phyloP scores from a whole-genome alignment of 2,113 vertebrate species.

The Carassius gibelio region DNA sequence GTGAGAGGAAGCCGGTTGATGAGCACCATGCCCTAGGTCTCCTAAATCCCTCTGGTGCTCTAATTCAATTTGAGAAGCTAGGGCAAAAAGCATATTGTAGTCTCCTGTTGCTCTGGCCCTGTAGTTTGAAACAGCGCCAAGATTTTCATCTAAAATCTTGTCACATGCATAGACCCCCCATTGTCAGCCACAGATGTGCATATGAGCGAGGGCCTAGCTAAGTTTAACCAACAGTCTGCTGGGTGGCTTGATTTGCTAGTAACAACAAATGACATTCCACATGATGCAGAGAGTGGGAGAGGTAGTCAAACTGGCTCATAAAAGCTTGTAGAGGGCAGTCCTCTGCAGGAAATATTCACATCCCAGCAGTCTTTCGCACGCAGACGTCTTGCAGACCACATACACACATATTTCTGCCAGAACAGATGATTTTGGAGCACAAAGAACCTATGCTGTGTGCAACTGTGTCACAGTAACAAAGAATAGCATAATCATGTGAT shows the following conservation, averaged over 20 bases:
- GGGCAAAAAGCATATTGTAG: not conserved
- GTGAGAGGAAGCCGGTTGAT: not conserved
- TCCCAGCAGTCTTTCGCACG: not conserved
- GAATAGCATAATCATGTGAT: not conserved
- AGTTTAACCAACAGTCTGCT: not conserved
- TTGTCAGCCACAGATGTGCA: not conserved
- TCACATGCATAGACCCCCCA: slow-evolving; percentile 18
- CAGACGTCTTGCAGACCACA: not conserved
- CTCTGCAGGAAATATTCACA: slow-evolving; percentile 45
- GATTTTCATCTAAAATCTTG: slow-evolving; percentile 8
- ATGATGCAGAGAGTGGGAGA: not conserved
- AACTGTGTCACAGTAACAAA: not conserved
- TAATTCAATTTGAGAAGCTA: slow-evolving; percentile 5
- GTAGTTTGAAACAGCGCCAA: not conserved
- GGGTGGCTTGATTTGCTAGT: not conserved
- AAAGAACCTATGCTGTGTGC: not conserved
- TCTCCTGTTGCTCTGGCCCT: not conserved
- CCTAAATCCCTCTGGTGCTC: slow-evolving; percentile 1
- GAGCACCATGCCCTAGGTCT: slow-evolving; percentile 7
- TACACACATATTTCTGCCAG: not conserved
- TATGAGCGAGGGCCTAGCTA: not conserved
- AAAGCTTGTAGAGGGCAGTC: not conserved
- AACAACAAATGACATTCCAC: slow-evolving; percentile 12
- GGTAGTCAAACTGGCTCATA: not conserved
- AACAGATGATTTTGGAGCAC: slow-evolving; percentile 29